These are phyloP conservation scores for Anguilla obscura DNA, from an alignment of 2,797 vertebrate genomes.

Conservation along the genomic window DNA sequence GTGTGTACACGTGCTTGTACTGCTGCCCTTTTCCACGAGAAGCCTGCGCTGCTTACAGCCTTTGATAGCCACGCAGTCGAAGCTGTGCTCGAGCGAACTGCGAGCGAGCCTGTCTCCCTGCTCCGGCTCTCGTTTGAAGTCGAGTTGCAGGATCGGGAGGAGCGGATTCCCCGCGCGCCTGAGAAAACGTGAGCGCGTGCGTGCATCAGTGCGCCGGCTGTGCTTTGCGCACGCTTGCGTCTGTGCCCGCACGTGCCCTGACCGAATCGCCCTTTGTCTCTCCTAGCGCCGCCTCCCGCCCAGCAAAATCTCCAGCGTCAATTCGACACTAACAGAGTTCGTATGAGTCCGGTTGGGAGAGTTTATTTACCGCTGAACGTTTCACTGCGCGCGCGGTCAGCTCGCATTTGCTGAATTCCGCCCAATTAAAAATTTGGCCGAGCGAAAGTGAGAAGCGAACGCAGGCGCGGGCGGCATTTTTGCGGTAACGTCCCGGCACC, in stretches of 20 bases:
- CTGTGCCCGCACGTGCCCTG: background rate
- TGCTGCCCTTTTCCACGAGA: too few relatives aligned
- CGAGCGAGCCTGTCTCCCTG: background rate
- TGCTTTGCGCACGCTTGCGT: background rate
- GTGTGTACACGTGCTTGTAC: background rate
- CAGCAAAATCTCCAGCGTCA: too few relatives aligned
- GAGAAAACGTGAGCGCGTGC: background rate
- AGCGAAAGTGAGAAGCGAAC: conserved; percentile 21
- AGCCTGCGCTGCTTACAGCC: background rate
- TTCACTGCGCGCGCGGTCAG: background rate
- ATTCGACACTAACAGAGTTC: too few relatives aligned
- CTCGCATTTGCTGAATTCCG: background rate
- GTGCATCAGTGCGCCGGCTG: background rate
- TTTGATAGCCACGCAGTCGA: background rate
- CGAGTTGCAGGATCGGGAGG: background rate
- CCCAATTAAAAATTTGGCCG: background rate
- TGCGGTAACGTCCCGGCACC: background rate
- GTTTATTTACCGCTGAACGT: too few relatives aligned
- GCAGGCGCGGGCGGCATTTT: background rate
- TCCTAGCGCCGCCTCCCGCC: background rate
- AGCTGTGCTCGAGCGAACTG: background rate
- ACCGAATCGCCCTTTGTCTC: background rate
- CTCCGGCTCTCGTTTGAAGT: background rate
- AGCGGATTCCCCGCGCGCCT: background rate
- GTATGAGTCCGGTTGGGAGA: too few relatives aligned